Percentiles rank a stretch among this genome's conserved stretches.
Conservation (phyloP, 2,888 invertebrate genomes). For the Philaethria dido region DNA sequence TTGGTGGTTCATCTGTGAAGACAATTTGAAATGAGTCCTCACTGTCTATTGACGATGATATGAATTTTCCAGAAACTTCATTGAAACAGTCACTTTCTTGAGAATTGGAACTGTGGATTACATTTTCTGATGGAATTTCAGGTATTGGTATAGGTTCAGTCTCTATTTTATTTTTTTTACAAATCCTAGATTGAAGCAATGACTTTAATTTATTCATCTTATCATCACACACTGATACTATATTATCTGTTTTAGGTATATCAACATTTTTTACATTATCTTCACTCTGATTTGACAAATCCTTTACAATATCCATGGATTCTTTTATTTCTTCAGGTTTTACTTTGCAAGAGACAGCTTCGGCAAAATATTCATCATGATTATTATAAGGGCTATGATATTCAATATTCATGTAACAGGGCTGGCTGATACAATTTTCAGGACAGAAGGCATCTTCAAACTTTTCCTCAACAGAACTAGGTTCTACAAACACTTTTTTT, state of each 20-base stretch:
- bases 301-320: conserved; percentile 49
- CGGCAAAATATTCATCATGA: conserved; percentile 53
- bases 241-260: conserved; percentile 46
- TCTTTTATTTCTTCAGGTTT: conserved; percentile 55
- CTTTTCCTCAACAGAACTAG: conserved; percentile 60
- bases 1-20: conserved; percentile 61
- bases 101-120: conserved; percentile 45
- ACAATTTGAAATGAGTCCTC: conserved; percentile 79
- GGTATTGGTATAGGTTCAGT: conserved; percentile 39
- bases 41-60: conserved; percentile 60
- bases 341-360: conserved; percentile 56
- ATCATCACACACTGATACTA: conserved; percentile 68
- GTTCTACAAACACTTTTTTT: conserved; percentile 62
- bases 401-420: conserved; percentile 56
- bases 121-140: conserved; percentile 37
- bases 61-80: conserved; percentile 70
- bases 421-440: conserved; percentile 62
- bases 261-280: conserved; percentile 35
- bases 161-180: background rate
- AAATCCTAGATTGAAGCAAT: conserved; percentile 43
- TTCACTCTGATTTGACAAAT: conserved; percentile 31
- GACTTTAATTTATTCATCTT: conserved; percentile 68
- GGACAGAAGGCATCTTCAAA: conserved; percentile 71
- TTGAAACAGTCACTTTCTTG: conserved; percentile 59
- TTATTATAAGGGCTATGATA: conserved; percentile 56